Conservation (phyloP, 1,140 invertebrate genomes). For the Anadara kagoshimensis region DNA sequence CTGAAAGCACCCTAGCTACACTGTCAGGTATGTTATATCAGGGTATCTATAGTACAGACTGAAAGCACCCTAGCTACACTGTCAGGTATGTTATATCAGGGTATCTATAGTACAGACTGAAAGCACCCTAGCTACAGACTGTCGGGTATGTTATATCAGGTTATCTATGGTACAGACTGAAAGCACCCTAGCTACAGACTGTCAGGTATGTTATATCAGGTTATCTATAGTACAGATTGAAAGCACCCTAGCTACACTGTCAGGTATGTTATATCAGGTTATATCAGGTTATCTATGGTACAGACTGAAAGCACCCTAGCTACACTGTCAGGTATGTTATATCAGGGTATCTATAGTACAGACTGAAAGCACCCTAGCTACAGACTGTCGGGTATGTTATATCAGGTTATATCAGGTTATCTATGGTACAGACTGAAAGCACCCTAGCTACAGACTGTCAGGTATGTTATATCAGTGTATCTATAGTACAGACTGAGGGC, state of each 20-base stretch:
- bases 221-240: constrained; percentile 38
- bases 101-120: constrained; percentile 39
- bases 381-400: constrained; percentile 52
- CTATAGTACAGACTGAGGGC: not conserved
- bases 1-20: too few species aligned
- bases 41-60: too few species aligned
- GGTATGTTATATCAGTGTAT: not conserved
- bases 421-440: constrained; percentile 65
- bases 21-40: too few species aligned
- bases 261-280: too few species aligned
- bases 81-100: constrained; percentile 55
- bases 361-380: too few species aligned
- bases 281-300: constrained; percentile 64
- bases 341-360: too few species aligned
- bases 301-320: constrained; percentile 58
- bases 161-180: too few species aligned
- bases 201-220: constrained; percentile 55
- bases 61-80: too few species aligned
- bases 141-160: too few species aligned
- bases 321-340: constrained; percentile 48
- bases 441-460: constrained; percentile 34
- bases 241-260: constrained; percentile 34
- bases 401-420: too few species aligned
- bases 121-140: constrained; percentile 20
- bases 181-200: too few species aligned